Percentiles rank a stretch among this genome's conserved stretches.
These are phyloP conservation scores for Pollimyrus isidori DNA, from an alignment of 2,113 vertebrate species.

Conservation along the genomic window DNA sequence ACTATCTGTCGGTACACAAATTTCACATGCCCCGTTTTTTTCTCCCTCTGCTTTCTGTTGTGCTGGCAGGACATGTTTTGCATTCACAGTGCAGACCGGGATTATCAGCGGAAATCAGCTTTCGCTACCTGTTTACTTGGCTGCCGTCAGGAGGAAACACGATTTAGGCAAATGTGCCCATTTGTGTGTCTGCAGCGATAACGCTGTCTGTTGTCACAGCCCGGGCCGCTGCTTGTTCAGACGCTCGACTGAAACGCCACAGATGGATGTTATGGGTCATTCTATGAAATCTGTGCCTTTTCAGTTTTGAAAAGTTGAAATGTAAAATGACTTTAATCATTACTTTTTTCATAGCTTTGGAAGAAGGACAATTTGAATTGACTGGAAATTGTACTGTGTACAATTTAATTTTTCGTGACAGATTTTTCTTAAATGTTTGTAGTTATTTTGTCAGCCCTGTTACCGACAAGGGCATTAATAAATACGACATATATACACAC, in stretches of 20 bases:
- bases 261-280: neutral
- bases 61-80: neutral
- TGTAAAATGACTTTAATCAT: neutral
- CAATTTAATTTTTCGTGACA: neutral
- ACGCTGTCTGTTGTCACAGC: neutral
- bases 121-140: neutral
- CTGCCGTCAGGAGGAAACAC: neutral
- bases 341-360: conserved; percentile 4
- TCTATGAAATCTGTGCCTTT: neutral
- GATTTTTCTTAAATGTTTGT: neutral
- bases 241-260: neutral
- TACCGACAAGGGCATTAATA: neutral
- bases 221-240: neutral
- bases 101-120: conserved; percentile 8
- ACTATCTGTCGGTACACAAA: conserved; percentile 1
- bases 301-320: neutral
- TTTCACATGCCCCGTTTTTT: neutral
- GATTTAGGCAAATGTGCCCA: neutral
- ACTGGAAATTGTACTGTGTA: neutral
- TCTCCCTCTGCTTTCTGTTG: neutral
- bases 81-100: neutral
- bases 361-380: neutral
- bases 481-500: neutral
- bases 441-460: neutral
- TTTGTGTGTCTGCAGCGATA: neutral